Evolutionary conservation across 1,140 invertebrate species (phyloP).

Genomic region (Oppia nitens): DNA sequence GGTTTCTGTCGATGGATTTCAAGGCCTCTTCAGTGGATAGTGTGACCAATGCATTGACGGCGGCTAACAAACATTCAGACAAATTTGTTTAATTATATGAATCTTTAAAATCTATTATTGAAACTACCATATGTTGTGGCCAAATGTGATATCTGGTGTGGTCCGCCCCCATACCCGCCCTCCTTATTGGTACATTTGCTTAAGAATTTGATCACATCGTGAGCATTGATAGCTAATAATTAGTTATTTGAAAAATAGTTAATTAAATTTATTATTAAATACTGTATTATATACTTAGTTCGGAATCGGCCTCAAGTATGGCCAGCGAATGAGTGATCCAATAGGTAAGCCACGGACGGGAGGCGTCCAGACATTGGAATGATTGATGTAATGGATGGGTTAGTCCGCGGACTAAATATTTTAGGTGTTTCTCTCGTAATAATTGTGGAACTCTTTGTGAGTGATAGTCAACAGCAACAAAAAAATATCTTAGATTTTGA

Average conservation of each 20-base stretch:
- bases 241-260: background rate
- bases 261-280: slow-evolving; percentile 19
- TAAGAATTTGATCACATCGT: slow-evolving; percentile 30
- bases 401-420: slow-evolving; percentile 50
- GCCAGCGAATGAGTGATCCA: slow-evolving; percentile 85
- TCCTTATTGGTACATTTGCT: slow-evolving; percentile 52
- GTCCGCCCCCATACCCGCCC: slow-evolving; percentile 88
- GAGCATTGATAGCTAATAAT: slow-evolving; percentile 16
- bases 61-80: too few relatives aligned
- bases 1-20: slow-evolving; percentile 56
- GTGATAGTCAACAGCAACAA: too few relatives aligned
- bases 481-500: slow-evolving; percentile 2
- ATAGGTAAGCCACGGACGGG: slow-evolving; percentile 82
- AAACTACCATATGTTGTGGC: slow-evolving; percentile 96
- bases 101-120: too few relatives aligned
- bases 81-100: too few relatives aligned
- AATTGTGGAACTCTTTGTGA: slow-evolving; percentile 38
- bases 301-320: slow-evolving; percentile 38
- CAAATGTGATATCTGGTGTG: slow-evolving; percentile 73
- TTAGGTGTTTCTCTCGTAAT: slow-evolving; percentile 42
- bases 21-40: slow-evolving; percentile 75
- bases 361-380: slow-evolving; percentile 53
- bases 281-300: slow-evolving; percentile 1
- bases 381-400: slow-evolving; percentile 13
- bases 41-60: slow-evolving; percentile 74